phyloP scores from a whole-genome alignment of 2,113 vertebrate species.

The Nesogale talazaci region DNA sequence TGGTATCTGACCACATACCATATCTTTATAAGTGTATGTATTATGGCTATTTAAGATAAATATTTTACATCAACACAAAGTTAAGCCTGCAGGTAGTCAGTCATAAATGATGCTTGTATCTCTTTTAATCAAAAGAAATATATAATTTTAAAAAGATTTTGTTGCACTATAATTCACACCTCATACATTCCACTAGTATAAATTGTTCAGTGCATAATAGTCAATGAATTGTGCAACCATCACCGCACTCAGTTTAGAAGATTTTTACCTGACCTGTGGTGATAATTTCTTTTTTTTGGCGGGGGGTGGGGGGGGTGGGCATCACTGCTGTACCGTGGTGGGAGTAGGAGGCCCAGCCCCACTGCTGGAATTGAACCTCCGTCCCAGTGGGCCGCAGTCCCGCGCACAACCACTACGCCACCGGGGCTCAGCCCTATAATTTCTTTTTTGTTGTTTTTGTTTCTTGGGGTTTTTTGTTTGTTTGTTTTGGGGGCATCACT shows the following conservation, averaged over 20 bases:
- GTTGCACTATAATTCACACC: background rate
- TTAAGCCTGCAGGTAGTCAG: background rate
- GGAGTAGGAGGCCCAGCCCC: too few relatives aligned
- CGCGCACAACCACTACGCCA: too few relatives aligned
- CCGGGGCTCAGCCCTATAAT: too few relatives aligned
- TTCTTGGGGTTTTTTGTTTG: too few relatives aligned
- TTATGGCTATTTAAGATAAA: slow-evolving; percentile 47
- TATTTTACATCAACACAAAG: background rate
- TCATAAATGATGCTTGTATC: slow-evolving; percentile 11
- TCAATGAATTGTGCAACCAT: background rate
- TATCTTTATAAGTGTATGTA: background rate
- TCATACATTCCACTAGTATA: background rate
- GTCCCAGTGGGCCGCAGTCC: too few relatives aligned
- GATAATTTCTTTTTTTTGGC: too few relatives aligned
- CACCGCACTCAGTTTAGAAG: background rate
- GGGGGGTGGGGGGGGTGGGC: too few relatives aligned
- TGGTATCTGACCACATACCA: slow-evolving; percentile 18
- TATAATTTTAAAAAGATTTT: background rate
- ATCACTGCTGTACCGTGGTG: too few relatives aligned
- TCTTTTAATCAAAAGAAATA: too few relatives aligned
- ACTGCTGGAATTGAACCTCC: too few relatives aligned
- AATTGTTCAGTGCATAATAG: background rate
- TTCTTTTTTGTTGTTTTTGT: too few relatives aligned
- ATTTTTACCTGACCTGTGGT: background rate
- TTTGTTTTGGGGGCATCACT: too few relatives aligned